These are phyloP conservation scores for Desmodus rotundus DNA, from an alignment of 2,113 vertebrate species.

Conservation along the genomic window DNA sequence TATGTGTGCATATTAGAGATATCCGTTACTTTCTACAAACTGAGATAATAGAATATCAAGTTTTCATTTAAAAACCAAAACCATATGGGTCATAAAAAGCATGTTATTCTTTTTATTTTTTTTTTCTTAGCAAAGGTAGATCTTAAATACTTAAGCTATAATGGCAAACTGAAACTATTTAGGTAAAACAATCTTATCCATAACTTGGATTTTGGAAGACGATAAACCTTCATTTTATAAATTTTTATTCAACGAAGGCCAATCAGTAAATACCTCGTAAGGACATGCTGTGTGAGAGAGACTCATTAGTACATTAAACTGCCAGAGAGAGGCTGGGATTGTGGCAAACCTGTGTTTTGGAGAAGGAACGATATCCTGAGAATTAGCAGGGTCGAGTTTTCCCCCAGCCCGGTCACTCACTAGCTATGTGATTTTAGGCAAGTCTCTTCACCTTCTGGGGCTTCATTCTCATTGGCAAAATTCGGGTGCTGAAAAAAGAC, in stretches of 20 bases:
- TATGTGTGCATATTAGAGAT: background rate
- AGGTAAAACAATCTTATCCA: background rate
- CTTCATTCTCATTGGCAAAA: background rate
- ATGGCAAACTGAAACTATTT: conserved; percentile 16
- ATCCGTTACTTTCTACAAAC: background rate
- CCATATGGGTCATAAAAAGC: background rate
- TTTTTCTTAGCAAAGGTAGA: background rate
- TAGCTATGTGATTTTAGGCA: background rate
- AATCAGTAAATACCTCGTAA: background rate
- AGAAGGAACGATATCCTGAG: background rate
- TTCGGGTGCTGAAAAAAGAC: background rate
- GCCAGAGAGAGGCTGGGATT: background rate
- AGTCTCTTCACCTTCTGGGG: background rate
- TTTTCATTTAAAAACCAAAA: conserved; percentile 38
- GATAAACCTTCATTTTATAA: background rate
- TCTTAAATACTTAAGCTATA: background rate
- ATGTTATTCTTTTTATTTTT: background rate
- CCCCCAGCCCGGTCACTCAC: background rate
- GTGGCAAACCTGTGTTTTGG: background rate
- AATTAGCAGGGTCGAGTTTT: background rate
- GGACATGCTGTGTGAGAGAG: background rate
- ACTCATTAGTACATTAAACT: background rate
- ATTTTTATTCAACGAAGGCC: background rate
- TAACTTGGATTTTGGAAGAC: conserved; percentile 16
- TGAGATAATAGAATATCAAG: background rate